Conservation (phyloP, 2,797 vertebrate genomes). For the Cirrhinus molitorella region DNA sequence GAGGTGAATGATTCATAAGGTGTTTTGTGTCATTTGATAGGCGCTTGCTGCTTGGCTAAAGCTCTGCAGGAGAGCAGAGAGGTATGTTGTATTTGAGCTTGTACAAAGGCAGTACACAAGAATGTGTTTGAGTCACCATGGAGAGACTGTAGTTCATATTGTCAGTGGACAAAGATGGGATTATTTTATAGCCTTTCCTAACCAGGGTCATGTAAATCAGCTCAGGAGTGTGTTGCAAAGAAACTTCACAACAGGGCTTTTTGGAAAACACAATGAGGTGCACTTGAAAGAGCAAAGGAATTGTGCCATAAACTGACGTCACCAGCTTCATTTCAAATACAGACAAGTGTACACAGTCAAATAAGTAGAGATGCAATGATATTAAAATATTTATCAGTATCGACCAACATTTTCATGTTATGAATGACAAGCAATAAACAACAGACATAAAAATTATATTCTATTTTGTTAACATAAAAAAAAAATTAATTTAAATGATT, state of each 20-base stretch:
- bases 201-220: slow-evolving; percentile 80
- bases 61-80: slow-evolving; percentile 44
- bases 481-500: background rate
- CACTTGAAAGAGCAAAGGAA: slow-evolving; percentile 55
- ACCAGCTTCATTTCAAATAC: background rate
- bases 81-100: slow-evolving; percentile 50
- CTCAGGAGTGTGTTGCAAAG: slow-evolving; percentile 69
- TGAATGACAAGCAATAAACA: background rate
- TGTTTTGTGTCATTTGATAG: slow-evolving; percentile 16
- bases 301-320: background rate
- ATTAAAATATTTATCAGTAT: background rate
- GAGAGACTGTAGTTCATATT: slow-evolving; percentile 77
- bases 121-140: slow-evolving; percentile 78
- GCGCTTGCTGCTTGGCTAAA: background rate
- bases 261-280: slow-evolving; percentile 61
- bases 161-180: slow-evolving; percentile 76
- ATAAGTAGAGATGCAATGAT: background rate
- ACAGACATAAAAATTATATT: background rate
- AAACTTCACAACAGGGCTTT: slow-evolving; percentile 70
- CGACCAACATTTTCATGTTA: background rate
- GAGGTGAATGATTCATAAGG: slow-evolving; percentile 55
- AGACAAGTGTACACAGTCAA: slow-evolving; percentile 14
- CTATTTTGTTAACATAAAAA: background rate
- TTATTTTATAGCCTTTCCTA: slow-evolving; percentile 75
- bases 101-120: slow-evolving; percentile 70